Evolutionary conservation across 2,797 vertebrate genomes (phyloP), one percentile per base, ranked within the genome.

Genomic region (Simalia tracyae): DNA sequence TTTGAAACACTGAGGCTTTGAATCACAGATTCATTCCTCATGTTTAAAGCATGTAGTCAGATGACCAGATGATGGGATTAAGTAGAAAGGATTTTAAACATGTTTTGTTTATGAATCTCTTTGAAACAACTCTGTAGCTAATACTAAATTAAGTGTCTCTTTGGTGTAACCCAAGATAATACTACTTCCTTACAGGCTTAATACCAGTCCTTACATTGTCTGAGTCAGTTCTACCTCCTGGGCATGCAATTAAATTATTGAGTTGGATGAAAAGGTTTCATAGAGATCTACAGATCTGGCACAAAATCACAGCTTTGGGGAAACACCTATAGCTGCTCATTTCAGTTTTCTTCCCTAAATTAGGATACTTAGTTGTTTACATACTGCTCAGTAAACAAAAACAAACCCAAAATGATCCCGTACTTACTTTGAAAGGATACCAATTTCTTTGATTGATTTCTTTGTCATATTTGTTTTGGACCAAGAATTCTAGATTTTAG

Each of bases 301-400:
- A 87, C 76, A 91, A 90, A 84, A 66, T 26, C 42, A 84, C 22
- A 86, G 56, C 36, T 91, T 61, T 85, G 90, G 92, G 89, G 17
- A 22, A 5, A 31, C 86, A 22, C 2, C 46, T 57, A 86, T 59
- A 92, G 91, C 56, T 96, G 31, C 84, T 89, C n/a, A 89, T 94
- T 95, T 92, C 64, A 84, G 11, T 89, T 84, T 64, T 57, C 4
- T 64, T 94, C 11, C 0, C 59, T 81, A 63, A 90, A 26, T 87
- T 92, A 87, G 22, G 1, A 92, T 92, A 94, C 91, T 57, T 15
- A 0, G 0, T 15, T 95, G 86, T 9, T 64, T 88, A 93, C 87
- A 36, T 87, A 31, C 54, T 92, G 28, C 57, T 88, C 91, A 94
- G 68, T 91, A 76, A 94, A 96, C 36, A 59, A 95, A 14, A 8